A percentile compares a stretch with the other conserved stretches of the same genome.
phyloP scores from a whole-genome alignment of 2,797 vertebrate genomes.

The Ctenopoma kingsleyae region DNA sequence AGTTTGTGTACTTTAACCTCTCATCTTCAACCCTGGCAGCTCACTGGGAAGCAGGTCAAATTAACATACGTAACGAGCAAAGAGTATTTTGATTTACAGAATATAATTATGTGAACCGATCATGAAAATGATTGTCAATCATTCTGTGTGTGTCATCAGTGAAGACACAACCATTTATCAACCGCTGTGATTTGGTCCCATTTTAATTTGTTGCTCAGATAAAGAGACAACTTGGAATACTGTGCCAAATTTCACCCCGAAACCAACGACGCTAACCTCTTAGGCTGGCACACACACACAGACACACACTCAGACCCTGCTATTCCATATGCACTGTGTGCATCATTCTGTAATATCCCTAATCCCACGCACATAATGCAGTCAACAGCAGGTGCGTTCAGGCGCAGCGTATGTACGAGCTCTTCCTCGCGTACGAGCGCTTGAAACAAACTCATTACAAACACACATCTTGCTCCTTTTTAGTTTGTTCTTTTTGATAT shows the following conservation, averaged over 20 bases:
- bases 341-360: constrained; percentile 34
- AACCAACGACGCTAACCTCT: constrained; percentile 1
- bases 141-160: no score
- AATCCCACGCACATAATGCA: constrained; percentile 40
- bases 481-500: constrained; percentile 48
- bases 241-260: constrained; percentile 19
- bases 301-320: constrained; percentile 9
- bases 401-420: constrained; percentile 60
- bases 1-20: no score
- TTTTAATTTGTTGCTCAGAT: constrained; percentile 3
- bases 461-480: constrained; percentile 44
- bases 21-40: no score
- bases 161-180: neutral
- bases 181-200: neutral
- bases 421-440: constrained; percentile 39
- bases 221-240: neutral
- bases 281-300: constrained; percentile 2
- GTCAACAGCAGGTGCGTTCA: constrained; percentile 63
- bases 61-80: no score
- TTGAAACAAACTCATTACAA: constrained; percentile 70
- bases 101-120: no score
- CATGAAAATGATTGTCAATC: neutral
- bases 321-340: constrained; percentile 23
- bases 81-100: no score
- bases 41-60: no score